Percentiles rank a stretch among this genome's conserved stretches.
These are phyloP conservation scores for Opisthograptis luteolata DNA, from an alignment of 2,888 invertebrate species.

Conservation along the genomic window DNA sequence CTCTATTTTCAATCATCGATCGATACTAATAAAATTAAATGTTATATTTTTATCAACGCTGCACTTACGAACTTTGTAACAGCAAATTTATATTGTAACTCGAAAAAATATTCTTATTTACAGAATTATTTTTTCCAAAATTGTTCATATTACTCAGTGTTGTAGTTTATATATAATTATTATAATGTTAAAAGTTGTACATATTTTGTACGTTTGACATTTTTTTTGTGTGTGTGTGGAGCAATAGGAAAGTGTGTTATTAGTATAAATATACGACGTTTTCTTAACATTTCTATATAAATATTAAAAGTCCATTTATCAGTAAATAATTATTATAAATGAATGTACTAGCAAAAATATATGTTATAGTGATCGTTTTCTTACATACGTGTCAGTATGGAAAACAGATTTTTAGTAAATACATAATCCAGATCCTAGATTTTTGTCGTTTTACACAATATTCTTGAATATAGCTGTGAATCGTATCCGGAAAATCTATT, in stretches of 20 bases:
- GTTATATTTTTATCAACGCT: too few species aligned
- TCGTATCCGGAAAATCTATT: constrained; percentile 3
- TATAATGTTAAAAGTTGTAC: constrained; percentile 34
- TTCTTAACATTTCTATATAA: constrained; percentile 20
- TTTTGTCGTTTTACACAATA: constrained; percentile 20
- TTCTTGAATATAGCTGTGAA: constrained; percentile 19
- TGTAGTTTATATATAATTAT: constrained; percentile 23
- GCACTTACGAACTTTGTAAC: constrained; percentile 1
- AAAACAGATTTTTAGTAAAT: constrained; percentile 5
- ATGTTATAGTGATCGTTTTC: not conserved
- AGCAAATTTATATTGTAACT: constrained; percentile 3
- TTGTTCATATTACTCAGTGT: constrained; percentile 23
- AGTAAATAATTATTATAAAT: constrained; percentile 5
- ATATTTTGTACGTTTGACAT: constrained; percentile 44
- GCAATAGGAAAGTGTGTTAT: constrained; percentile 26
- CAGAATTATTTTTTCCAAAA: constrained; percentile 15
- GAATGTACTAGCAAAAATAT: not conserved
- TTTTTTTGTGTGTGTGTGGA: constrained; percentile 40
- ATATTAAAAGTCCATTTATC: constrained; percentile 15
- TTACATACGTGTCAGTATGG: not conserved
- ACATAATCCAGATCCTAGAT: constrained; percentile 1
- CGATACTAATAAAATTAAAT: not conserved
- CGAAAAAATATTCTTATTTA: constrained; percentile 12
- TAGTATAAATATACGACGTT: constrained; percentile 25
- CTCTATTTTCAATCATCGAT: constrained; percentile 14